Evolutionary conservation across 2,797 vertebrate species (phyloP).

Genomic region (Glyptemys insculpta): DNA sequence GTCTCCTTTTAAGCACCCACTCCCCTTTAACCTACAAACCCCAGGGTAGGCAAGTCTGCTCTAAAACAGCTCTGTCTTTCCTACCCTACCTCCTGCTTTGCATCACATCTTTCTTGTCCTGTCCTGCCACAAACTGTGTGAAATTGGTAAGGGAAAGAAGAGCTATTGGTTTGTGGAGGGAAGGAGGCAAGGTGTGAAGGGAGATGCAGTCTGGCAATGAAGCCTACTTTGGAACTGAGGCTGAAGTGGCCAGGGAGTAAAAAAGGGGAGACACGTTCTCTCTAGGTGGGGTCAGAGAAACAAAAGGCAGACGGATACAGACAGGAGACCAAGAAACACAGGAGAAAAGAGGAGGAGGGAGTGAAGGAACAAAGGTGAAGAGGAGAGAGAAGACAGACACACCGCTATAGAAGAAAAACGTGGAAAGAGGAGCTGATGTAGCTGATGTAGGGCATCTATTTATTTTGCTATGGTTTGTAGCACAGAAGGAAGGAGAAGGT

Average conservation of each 20-base stretch:
- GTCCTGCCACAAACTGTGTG: not conserved
- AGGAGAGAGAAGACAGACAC: not conserved
- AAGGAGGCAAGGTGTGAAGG: not conserved
- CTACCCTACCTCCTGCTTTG: not conserved
- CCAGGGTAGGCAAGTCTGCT: rapidly evolving
- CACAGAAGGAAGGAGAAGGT: not conserved
- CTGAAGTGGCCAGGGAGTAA: not conserved
- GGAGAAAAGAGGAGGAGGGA: not conserved
- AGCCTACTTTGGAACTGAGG: not conserved
- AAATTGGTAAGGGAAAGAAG: rapidly evolving
- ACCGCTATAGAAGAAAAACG: not conserved
- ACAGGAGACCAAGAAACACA: too few relatives aligned
- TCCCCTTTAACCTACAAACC: not conserved
- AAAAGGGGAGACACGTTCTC: rapidly evolving
- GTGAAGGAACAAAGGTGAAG: not conserved
- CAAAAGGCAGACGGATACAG: not conserved
- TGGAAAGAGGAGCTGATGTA: not conserved
- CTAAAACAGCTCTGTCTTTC: not conserved
- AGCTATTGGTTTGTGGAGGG: rapidly evolving
- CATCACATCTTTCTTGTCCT: not conserved
- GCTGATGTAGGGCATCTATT: not conserved
- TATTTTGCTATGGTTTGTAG: not conserved
- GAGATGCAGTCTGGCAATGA: rapidly evolving
- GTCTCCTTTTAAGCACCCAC: not conserved
- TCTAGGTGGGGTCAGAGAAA: not conserved